Evolutionary conservation across 2,797 vertebrate genomes (phyloP).

Genomic region (Pogoniulus pusillus): DNA sequence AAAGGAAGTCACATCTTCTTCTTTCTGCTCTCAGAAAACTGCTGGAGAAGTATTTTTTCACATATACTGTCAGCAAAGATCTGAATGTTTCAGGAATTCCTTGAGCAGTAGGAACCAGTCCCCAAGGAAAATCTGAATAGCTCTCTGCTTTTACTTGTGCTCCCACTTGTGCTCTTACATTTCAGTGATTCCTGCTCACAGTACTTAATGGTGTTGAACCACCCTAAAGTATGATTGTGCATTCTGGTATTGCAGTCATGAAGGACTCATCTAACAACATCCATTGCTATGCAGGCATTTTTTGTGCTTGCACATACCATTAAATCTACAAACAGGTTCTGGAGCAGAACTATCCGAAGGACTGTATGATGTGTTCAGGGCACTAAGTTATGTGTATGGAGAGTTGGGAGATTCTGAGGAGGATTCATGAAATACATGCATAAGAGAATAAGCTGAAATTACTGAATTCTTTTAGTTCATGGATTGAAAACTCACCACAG

Average conservation of each 20-base stretch:
- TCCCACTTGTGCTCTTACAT: neutral
- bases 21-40: neutral
- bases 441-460: neutral
- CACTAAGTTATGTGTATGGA: neutral
- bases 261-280: neutral
- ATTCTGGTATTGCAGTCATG: neutral
- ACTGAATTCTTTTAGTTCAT: neutral
- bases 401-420: fast-evolving
- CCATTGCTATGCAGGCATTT: neutral
- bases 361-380: neutral
- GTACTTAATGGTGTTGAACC: neutral
- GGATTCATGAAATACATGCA: neutral
- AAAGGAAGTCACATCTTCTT: neutral
- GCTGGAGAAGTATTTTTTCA: neutral
- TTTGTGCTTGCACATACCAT: neutral
- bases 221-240: neutral
- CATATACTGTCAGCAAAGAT: neutral
- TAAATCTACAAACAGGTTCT: neutral
- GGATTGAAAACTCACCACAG: neutral
- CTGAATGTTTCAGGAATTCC: neutral
- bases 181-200: neutral
- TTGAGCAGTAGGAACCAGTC: neutral
- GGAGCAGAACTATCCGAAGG: neutral
- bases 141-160: neutral
- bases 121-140: neutral